Conservation (phyloP, 2,888 invertebrate genomes). For the Cryptocephalus primarius region DNA sequence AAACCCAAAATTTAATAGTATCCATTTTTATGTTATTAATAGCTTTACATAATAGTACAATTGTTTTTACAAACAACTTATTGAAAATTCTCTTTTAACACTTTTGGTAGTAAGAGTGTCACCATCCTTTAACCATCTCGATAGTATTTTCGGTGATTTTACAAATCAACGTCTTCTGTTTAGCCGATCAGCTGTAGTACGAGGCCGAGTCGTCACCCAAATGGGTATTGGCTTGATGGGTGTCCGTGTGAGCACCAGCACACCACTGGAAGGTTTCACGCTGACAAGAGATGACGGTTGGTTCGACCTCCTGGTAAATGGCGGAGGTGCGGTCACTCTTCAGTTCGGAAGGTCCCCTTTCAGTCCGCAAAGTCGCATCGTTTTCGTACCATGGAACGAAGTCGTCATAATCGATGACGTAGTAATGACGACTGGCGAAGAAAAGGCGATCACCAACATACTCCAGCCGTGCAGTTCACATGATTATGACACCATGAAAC, state of each 20-base stretch:
- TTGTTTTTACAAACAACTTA: too few relatives aligned
- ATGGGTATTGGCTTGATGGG: constrained; percentile 92
- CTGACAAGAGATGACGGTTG: constrained; percentile 84
- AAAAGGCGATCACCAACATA: constrained; percentile 52
- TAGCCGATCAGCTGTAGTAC: constrained; percentile 93
- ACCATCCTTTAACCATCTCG: too few relatives aligned
- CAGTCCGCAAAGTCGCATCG: constrained; percentile 75
- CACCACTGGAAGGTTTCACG: constrained; percentile 93
- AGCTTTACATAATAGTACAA: too few relatives aligned
- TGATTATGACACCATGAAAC: constrained; percentile 88
- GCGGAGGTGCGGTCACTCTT: constrained; percentile 93
- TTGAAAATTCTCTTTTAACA: too few relatives aligned
- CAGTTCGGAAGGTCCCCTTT: constrained; percentile 90
- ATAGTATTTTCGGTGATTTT: neutral
- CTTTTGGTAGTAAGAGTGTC: too few relatives aligned
- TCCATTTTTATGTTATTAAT: too few relatives aligned
- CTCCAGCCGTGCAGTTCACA: constrained; percentile 77
- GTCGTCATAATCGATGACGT: constrained; percentile 90
- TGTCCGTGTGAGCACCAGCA: constrained; percentile 87
- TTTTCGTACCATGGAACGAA: constrained; percentile 95
- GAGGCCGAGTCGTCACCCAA: constrained; percentile 85
- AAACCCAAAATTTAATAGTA: too few relatives aligned
- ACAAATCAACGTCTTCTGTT: constrained; percentile 4
- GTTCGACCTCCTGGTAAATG: constrained; percentile 98
- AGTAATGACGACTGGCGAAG: constrained; percentile 65